Percentiles rank a stretch among this genome's conserved stretches.
These are phyloP conservation scores for Eristalis intricaria DNA, from an alignment of 2,888 invertebrate species.

Conservation along the genomic window DNA sequence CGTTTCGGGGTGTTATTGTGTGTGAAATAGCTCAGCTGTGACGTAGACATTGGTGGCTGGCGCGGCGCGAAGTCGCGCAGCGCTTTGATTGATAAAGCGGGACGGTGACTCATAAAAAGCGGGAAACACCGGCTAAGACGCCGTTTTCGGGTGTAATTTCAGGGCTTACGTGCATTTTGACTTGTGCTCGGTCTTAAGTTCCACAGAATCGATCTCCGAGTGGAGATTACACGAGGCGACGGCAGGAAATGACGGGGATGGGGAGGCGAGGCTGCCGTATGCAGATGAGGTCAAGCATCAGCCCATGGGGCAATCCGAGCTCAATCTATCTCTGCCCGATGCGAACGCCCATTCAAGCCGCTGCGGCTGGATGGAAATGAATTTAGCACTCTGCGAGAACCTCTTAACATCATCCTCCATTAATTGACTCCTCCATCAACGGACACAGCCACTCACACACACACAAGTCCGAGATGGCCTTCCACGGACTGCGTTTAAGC, in stretches of 20 bases:
- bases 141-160: background rate
- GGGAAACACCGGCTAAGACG: background rate
- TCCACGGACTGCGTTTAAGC: conserved; percentile 37
- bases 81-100: background rate
- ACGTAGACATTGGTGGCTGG: background rate
- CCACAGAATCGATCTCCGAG: background rate
- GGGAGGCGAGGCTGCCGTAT: background rate
- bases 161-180: background rate
- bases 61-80: background rate
- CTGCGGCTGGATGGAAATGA: background rate
- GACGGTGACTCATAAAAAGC: background rate
- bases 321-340: background rate
- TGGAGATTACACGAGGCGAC: background rate
- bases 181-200: background rate
- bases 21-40: conserved; percentile 6
- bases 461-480: conserved; percentile 41
- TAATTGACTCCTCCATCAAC: conserved; percentile 69
- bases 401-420: conserved; percentile 66
- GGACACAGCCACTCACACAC: conserved; percentile 12
- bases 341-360: background rate
- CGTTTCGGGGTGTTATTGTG: conserved; percentile 2
- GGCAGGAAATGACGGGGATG: background rate
- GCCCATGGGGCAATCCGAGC: background rate
- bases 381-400: conserved; percentile 51
- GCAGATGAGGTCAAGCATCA: background rate